These are phyloP conservation scores for Gulo gulo DNA, from an alignment of 2,113 vertebrate species.

Conservation along the genomic window DNA sequence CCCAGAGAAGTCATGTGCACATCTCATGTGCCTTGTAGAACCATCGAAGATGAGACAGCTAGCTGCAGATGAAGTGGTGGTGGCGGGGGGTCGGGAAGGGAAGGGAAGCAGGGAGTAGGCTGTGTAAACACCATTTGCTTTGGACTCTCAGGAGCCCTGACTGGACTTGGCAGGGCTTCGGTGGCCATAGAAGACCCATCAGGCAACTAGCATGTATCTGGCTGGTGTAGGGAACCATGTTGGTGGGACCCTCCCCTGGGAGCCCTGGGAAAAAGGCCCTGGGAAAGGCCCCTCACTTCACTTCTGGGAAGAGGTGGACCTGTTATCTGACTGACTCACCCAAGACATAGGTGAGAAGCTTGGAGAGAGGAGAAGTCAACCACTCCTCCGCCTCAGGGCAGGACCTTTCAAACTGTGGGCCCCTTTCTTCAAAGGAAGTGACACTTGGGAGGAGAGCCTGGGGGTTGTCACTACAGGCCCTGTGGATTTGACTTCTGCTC, in stretches of 20 bases:
- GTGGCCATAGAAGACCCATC: not conserved
- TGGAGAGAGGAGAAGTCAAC: not conserved
- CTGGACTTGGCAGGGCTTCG: not conserved
- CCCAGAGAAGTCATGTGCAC: not conserved
- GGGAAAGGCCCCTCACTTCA: not conserved
- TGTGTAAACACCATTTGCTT: not conserved
- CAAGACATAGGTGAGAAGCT: not conserved
- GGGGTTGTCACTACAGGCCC: not conserved
- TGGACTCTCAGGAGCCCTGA: not conserved
- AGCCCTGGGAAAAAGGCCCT: not conserved
- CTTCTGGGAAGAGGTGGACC: not conserved
- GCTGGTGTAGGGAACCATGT: not conserved
- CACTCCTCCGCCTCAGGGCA: not conserved
- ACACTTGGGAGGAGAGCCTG: not conserved
- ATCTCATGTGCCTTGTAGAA: not conserved
- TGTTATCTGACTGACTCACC: not conserved
- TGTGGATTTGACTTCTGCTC: not conserved
- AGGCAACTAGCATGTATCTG: not conserved
- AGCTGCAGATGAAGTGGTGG: accelerated
- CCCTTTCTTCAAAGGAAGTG: not conserved
- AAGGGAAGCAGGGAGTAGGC: not conserved
- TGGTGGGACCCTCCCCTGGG: not conserved
- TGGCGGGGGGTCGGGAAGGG: accelerated
- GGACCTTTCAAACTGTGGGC: not conserved
- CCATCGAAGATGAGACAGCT: not conserved